Base-by-base conservation (phyloP, 2,113 vertebrate genomes). In the Corydoras sp. region DNA sequence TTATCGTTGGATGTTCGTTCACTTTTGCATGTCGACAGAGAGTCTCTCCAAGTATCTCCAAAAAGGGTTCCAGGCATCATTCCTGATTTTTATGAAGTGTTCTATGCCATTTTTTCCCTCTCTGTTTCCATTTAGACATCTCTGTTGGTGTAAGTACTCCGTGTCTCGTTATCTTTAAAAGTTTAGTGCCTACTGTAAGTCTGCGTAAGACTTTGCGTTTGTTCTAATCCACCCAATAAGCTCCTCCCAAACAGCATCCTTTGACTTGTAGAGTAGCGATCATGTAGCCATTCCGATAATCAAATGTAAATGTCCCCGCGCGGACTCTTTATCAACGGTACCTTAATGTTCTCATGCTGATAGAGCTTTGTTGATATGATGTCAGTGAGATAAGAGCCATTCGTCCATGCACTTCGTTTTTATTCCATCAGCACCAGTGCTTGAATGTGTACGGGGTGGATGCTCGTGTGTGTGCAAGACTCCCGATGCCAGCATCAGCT, bases 1-100 rank as follows among this genome's bases (percentile, higher is more conserved):
- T 65, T 56, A 74, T 66, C 73, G 50, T 79, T 78, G 30, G 68
- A 61, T 77, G 75, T 81, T 79, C 70, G 70, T 76, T 77, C 64
- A 58, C 61, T 68, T 68, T 68, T 79, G 81, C 76, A 76, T 76
- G 79, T 72, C 65, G 73, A 69, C 72, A 59, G 71, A 68, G 65
- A 32, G 71, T 62, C 65, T 43, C 68, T 48, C 11, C 59, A 55
- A 66, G 60, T 66, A 71, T 77, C 65, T 59, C 63, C 24, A 3
- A 50, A 73, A 58, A 68, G 53, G 35, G 53, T 70, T 73, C 68
- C 51, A 30, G 56, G 53, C 64, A 18, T 63, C 69, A 71, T 67
- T 60, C 59, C 66, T 13, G 54, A 74, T 74, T 74, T 65, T 13
- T 14, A 48, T 30, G 71, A 61, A 2, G 9, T 56, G 64, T 77